Evolutionary conservation across 2,797 vertebrate genomes (phyloP), one percentile per base, ranked within the genome.

Genomic region (Gobio occitaniae): DNA sequence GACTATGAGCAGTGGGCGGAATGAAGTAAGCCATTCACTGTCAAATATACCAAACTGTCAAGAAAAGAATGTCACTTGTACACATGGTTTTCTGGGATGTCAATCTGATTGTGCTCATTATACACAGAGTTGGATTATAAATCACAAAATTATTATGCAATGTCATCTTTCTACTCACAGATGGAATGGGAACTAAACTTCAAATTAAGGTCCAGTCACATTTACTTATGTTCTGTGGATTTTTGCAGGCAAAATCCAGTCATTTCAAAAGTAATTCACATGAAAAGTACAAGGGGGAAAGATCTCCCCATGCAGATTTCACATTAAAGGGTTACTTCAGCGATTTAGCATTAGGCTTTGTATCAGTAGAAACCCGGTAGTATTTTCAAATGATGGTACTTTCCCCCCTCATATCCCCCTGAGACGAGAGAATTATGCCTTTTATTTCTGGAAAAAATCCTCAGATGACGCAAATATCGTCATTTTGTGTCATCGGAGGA

Each of bases 61-160:
- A 75, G 11, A 50, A 48, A 63, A 36, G 6, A 21, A 25, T n/a
- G 12, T 11, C 19, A 21, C 80, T 63, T 36, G 6, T 63, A 25
- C 8, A 69, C 32, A 41, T 17, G 38, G 21, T 21, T 17, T 56
- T 56, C 50, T 29, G 29, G 47, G 54, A 82, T 61, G 56, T 36
- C 38, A 59, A 63, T 17, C 48, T 41, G 54, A 65, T 15, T 41
- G 54, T 78, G 54, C 75, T 78, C 63, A 80, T 70, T 61, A 48
- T 47, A 61, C 16, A 63, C 44, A 29, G 21, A 44, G 13, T 61
- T 78, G 36, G 19, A n/a, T 8, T 68, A 68, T 68, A 68, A 68
- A 68, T 68, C 16, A 38, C 32, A 2, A 15, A 59, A 71, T 1
- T 44, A 7, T 21, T 11, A 4, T 16, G 69, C 4, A 7, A 63